Evolutionary conservation across 2,797 vertebrate genomes (phyloP), one percentile per base, ranked within the genome.

Genomic region (Eptatretus atami): DNA sequence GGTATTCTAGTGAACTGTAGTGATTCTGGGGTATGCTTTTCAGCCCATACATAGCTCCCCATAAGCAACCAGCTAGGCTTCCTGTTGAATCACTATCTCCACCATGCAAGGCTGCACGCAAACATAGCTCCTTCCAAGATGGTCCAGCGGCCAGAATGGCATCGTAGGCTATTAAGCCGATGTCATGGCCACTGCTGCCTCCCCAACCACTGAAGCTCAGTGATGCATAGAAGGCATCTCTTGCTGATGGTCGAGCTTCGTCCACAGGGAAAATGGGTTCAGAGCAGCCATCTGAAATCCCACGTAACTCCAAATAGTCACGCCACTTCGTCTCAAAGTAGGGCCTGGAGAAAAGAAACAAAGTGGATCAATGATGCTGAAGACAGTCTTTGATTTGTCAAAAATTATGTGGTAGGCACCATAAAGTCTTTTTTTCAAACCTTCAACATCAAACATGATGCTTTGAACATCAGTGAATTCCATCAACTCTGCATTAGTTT

Each of bases 151-250:
- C 74, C 66, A 82, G 74, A 54, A 82, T 53, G 1, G 78, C 80
- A 0, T 82, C 80, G 0, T 82, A 82, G 53, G 81, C 80, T 1
- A 82, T 80, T 78, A 82, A 80, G 66, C 80, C 78, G 3, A 79
- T 78, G 1, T 82, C 81, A 0, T 81, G 80, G 1, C 81, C 80
- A 1, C 80, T 81, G 72, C 76, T 72, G 64, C 81, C 81, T 0
- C 71, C 80, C 73, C 75, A 78, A 67, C 77, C 77, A 0, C 54
- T 24, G 6, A 72, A 80, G 71, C 79, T 80, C 25, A 80, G 11
- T 0, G 73, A 71, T 1, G 31, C 63, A 65, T 81, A 82, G 70
- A 81, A 80, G 0, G 8, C 6, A 53, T 82, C 81, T 53, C 81
- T 72, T 68, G 78, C 75, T 53, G 73, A 68, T 65, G 81, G 76